These are phyloP conservation scores for Melanotaenia maccullochi DNA, from an alignment of 2,797 vertebrate species.

Conservation along the genomic window DNA sequence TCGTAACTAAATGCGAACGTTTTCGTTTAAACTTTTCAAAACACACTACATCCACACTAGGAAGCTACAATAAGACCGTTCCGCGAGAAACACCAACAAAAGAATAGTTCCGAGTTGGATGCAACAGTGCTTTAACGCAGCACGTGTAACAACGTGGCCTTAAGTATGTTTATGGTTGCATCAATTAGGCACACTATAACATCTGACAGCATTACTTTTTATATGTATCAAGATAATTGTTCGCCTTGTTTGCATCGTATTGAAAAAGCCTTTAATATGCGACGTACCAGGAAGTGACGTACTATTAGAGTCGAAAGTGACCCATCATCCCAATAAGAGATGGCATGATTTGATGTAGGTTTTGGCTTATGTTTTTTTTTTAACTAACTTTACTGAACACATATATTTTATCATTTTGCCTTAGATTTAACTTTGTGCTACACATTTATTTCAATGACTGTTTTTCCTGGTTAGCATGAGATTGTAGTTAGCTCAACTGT, in stretches of 20 bases:
- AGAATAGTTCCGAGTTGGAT: slow-evolving; percentile 32
- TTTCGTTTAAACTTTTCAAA: slow-evolving; percentile 61
- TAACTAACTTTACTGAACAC: fast-evolving
- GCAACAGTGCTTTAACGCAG: background rate
- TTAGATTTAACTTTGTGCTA: background rate
- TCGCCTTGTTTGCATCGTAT: background rate
- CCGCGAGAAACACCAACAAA: slow-evolving; percentile 30
- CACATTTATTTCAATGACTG: fast-evolving
- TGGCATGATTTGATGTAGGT: slow-evolving; percentile 14
- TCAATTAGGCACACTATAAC: fast-evolving
- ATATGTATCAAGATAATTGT: background rate
- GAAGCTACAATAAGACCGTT: slow-evolving; percentile 10
- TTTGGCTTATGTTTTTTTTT: background rate
- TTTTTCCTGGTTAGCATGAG: slow-evolving; percentile 15
- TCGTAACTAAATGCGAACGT: background rate
- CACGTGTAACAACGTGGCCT: too few relatives aligned
- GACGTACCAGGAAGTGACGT: slow-evolving; percentile 70
- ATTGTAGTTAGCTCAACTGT: slow-evolving; percentile 25
- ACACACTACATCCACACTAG: slow-evolving; percentile 32
- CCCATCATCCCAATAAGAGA: slow-evolving; percentile 78
- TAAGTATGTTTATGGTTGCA: background rate
- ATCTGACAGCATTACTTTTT: fast-evolving
- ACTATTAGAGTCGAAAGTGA: slow-evolving; percentile 54
- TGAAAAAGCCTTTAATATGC: background rate
- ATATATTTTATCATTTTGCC: background rate